phyloP scores from a whole-genome alignment of 2,797 vertebrate species.

The Allobates femoralis region DNA sequence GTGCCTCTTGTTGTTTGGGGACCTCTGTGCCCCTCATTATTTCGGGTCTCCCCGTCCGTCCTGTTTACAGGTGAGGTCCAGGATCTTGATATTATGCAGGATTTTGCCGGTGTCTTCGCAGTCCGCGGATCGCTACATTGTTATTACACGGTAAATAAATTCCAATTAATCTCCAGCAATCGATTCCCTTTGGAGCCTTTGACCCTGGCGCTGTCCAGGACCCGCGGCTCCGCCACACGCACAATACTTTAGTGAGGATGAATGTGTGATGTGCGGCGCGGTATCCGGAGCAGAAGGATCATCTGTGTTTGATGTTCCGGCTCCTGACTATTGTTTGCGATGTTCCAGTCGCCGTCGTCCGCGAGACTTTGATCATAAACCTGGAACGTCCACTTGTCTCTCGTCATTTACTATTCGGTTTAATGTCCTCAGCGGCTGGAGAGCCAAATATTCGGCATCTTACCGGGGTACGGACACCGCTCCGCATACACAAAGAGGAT shows the following conservation, averaged over 20 bases:
- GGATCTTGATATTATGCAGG: too few relatives aligned
- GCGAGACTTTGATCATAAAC: not conserved
- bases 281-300: not conserved
- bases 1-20: too few relatives aligned
- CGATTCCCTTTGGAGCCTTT: slow-evolving; percentile 20
- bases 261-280: not conserved
- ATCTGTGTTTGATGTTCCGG: not conserved
- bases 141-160: slow-evolving; percentile 33
- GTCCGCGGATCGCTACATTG: not conserved
- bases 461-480: too few relatives aligned
- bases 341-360: not conserved
- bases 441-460: too few relatives aligned
- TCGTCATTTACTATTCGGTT: not conserved
- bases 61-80: not conserved
- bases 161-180: slow-evolving; percentile 10
- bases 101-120: not conserved
- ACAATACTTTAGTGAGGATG: not conserved
- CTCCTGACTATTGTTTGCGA: not conserved
- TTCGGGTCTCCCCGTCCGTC: too few relatives aligned
- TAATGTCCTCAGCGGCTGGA: too few relatives aligned
- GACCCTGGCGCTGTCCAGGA: not conserved
- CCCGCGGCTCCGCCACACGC: not conserved
- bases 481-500: too few relatives aligned
- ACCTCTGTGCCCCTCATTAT: too few relatives aligned
- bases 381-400: not conserved